A percentile compares a stretch with the other conserved stretches of the same genome.
phyloP scores from a whole-genome alignment of 1,140 invertebrate species.

The Argopecten irradians region DNA sequence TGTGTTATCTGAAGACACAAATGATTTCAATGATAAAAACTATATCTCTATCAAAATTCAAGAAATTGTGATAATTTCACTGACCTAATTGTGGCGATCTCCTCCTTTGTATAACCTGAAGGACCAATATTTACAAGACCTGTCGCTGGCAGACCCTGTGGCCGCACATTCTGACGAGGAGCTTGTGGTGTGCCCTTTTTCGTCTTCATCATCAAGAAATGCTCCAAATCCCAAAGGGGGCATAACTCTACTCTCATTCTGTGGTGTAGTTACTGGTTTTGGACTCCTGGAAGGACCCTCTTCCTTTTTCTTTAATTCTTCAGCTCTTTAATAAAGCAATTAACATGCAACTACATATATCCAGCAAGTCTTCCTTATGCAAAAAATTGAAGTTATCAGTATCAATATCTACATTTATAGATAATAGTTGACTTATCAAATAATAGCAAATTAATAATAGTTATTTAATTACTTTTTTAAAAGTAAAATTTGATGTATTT shows the following conservation, averaged over 20 bases:
- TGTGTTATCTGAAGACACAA: no score
- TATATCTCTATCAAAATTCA: no score
- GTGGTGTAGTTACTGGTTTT: not conserved
- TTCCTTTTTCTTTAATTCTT: constrained; percentile 43
- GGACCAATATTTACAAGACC: constrained; percentile 63
- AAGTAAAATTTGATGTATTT: no score
- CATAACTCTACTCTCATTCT: constrained; percentile 79
- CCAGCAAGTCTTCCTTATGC: no score
- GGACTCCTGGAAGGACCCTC: not conserved
- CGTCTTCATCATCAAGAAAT: constrained; percentile 61
- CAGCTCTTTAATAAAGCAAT: constrained; percentile 41
- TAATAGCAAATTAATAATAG: no score
- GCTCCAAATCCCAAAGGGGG: constrained; percentile 68
- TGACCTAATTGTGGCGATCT: constrained; percentile 87
- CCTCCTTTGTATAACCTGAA: constrained; percentile 86
- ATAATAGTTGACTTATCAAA: no score
- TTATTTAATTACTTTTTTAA: no score
- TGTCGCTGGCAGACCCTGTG: constrained; percentile 20
- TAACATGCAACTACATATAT: no score
- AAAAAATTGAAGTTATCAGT: no score
- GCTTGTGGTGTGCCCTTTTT: constrained; percentile 25
- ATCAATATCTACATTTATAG: no score
- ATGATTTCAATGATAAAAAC: no score
- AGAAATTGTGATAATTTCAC: no score
- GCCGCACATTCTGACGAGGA: constrained; percentile 1